Conservation (phyloP, 30 jellyfish, hydroid and myxozoan genomes). For the Morbakka virulenta region DNA sequence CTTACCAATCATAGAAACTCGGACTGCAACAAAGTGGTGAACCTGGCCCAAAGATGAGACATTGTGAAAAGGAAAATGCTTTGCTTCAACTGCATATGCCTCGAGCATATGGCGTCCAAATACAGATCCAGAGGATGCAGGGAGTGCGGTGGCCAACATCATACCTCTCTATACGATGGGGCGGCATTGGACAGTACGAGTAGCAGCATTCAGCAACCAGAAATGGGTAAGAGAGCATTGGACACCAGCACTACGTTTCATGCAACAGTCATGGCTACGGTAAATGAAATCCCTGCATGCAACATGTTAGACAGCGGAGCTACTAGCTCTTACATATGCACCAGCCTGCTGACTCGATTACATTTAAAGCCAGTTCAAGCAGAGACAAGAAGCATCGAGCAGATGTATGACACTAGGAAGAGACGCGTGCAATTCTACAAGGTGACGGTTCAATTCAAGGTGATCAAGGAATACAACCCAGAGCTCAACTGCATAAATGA, state of each 20-base stretch:
- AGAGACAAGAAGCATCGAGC: conserved; percentile 6
- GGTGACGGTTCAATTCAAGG: neutral
- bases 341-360: neutral
- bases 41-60: conserved; percentile 9
- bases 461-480: neutral
- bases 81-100: conserved; percentile 12
- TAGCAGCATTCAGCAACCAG: conserved; percentile 1
- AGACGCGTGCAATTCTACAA: neutral
- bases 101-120: conserved; percentile 3
- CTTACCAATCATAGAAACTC: conserved; percentile 25
- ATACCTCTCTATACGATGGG: neutral
- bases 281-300: neutral
- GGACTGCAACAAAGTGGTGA: conserved; percentile 26
- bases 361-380: neutral
- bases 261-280: conserved; percentile 8
- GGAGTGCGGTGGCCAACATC: neutral
- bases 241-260: conserved; percentile 4
- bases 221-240: conserved; percentile 2
- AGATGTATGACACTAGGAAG: conserved; percentile 5
- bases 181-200: neutral
- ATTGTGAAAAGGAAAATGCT: conserved; percentile 2
- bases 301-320: conserved; percentile 6
- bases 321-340: conserved; percentile 16
- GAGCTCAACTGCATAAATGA: conserved; percentile 32
- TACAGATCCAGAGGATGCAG: conserved; percentile 9